phyloP scores from a whole-genome alignment of 2,888 invertebrate species.

The Drosophila sordidula region DNA sequence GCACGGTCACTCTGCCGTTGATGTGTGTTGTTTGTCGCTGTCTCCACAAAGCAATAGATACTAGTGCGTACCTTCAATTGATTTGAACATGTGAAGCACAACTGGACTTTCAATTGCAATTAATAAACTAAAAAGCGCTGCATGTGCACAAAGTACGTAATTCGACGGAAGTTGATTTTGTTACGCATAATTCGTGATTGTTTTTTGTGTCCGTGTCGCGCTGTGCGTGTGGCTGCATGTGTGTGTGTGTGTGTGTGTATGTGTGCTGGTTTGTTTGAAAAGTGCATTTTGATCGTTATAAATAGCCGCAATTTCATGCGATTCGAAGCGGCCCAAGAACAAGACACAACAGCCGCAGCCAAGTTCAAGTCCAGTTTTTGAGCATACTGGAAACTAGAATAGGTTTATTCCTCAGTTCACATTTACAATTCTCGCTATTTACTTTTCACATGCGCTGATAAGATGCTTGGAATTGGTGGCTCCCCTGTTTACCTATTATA shows the following conservation, averaged over 20 bases:
- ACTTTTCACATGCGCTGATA: constrained; percentile 66
- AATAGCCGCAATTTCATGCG: constrained; percentile 38
- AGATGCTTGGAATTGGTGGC: constrained; percentile 33
- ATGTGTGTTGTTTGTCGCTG: constrained; percentile 36
- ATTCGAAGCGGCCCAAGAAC: constrained; percentile 5
- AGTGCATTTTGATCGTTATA: constrained; percentile 48
- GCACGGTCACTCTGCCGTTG: constrained; percentile 30
- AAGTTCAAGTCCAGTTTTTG: constrained; percentile 61
- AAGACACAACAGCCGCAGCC: constrained; percentile 6
- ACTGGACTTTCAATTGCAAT: constrained; percentile 7
- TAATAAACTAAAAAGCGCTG: constrained; percentile 22
- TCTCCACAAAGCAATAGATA: constrained; percentile 17
- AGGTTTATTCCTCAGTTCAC: constrained; percentile 22
- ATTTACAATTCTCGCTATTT: constrained; percentile 44
- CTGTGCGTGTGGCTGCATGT: constrained; percentile 6
- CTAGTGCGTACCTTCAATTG: constrained; percentile 19
- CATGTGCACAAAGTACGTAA: constrained; percentile 24
- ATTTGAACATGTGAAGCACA: constrained; percentile 39
- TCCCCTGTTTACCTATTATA: constrained; percentile 46
- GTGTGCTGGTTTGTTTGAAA: constrained; percentile 46
- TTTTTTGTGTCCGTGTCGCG: constrained; percentile 11
- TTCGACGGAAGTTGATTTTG: neutral
- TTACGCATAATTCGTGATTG: constrained; percentile 2
- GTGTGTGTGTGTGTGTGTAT: constrained; percentile 19
- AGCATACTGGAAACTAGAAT: constrained; percentile 3